Base-by-base conservation (phyloP, 2,888 invertebrate genomes). In the Nomada ruficornis region DNA sequence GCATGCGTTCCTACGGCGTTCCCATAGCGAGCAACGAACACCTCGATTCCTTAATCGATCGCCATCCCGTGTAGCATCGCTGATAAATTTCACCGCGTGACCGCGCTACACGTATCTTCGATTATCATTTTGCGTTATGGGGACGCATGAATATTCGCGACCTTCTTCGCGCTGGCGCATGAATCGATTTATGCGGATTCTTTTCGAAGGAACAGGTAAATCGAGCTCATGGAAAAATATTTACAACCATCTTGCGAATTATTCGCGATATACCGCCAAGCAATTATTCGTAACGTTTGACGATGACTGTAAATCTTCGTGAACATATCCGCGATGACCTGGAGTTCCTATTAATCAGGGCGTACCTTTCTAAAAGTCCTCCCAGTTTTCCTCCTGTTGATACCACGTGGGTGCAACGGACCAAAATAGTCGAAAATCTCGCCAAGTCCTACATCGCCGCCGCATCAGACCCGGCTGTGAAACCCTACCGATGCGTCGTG, bases 401-500 rank as follows among this genome's bases (percentile, higher is more conserved):
- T 67, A 76, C 68, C 11, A 63, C 26, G 68, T 20, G 26, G 18
- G 29, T 76, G 72, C 59, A 67, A 75, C 77, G 79, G 74, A 82
- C 67, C 65, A 59, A 72, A 55, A 77, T 84, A 83, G 77, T 88
- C 80, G 79, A 82, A 78, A 86, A 86, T 71, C 84, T 62, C 82
- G 75, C 64, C 67, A 71, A 60, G 64, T 79, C 63, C 70, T 64
- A 50, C 69, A 57, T 54, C 69, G 42, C n/a, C 55, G 70, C 52
- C 65, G 75, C 73, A 80, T 76, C 75, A 63, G 68, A 59, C 71
- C 75, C 64, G 74, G 69, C 82, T 85, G 83, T 86, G 87, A 91
- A 90, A 88, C 82, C 80, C 83, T 87, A 88, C 88, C 88, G 86
- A 87, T 83, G 86, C 81, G 77, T 79, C 80, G 83, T 89, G 90